Base-by-base conservation (phyloP, 2,113 vertebrate species). In the Pygoscelis antarcticus region DNA sequence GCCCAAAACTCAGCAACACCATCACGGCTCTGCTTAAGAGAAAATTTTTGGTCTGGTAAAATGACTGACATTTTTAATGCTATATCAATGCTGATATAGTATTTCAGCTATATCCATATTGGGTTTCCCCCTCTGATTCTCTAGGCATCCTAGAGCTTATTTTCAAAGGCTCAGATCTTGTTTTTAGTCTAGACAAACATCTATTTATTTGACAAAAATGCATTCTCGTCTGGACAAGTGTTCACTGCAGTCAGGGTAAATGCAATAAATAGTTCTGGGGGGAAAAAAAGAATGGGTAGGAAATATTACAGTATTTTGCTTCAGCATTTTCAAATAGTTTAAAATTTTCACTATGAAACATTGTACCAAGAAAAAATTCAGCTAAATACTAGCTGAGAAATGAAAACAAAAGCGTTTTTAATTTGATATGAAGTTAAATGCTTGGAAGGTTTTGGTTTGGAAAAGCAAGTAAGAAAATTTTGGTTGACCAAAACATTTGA, bases 401-500 rank as follows among this genome's bases (percentile, higher is more conserved):
- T 47, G 2, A 55, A 86, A 79, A 32, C 10, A 57, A 32, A 70
- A 38, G 5, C 9, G 38, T 55, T 11, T 66, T 38, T 4, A 1
- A 42, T 42, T 34, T 72, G 13, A 30, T 58, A 16, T n/a, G 10
- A 68, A 88, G 6, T 69, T 36, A 93, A 90, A 32, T 47, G 14
- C 4, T 83, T 74, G 30, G 27, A 77, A 85, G 7, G 11, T 69
- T 71, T 94, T 51, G 7, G 7, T 2, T 87, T 87, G 70, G 57
- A 83, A 79, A 95, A 88, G 21, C 15, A 72, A 91, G 17, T 36
- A 72, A 61, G 75, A 92, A 82, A 83, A 83, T 58, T 62, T 44
- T 30, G 6, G 29, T 66, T 51, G 36, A 69, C 8, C 29, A 69
- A 83, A 89, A 65, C 10, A 34, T 64, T 94, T 89, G 12, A 80